Percentiles rank a stretch among this genome's conserved stretches.
phyloP scores from a whole-genome alignment of 2,888 invertebrate species.

The Drosophila emarginata region DNA sequence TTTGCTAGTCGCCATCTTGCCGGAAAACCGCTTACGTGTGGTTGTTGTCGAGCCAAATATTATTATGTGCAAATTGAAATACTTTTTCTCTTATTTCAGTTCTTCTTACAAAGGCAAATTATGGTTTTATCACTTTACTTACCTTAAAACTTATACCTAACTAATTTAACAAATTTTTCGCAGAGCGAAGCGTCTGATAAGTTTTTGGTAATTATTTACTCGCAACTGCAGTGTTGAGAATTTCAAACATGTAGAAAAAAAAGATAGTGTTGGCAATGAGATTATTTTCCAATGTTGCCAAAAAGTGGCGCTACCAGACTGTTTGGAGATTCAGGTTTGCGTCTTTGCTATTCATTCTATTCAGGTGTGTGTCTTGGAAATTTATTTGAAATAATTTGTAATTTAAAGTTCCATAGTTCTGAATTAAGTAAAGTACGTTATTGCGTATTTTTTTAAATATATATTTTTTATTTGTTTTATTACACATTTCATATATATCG shows the following conservation, averaged over 20 bases:
- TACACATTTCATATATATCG: constrained; percentile 71
- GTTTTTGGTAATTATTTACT: not conserved
- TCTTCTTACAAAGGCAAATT: not conserved
- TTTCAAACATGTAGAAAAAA: no score
- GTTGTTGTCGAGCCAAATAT: not conserved
- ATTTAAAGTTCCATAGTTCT: no score
- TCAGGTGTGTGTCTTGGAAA: no score
- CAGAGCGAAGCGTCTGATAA: constrained; percentile 35
- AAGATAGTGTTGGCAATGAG: no score
- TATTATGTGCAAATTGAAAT: not conserved
- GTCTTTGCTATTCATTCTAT: no score
- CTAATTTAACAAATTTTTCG: constrained; percentile 14
- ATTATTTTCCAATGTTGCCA: no score
- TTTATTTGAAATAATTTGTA: no score
- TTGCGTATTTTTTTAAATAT: constrained; percentile 55
- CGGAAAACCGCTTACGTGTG: constrained; percentile 48
- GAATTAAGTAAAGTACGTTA: no score
- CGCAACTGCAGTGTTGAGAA: no score
- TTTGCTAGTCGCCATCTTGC: constrained; percentile 60
- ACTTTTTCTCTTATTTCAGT: not conserved
- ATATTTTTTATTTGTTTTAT: constrained; percentile 66
- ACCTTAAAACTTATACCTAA: not conserved
- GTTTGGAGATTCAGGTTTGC: no score
- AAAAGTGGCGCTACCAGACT: no score
- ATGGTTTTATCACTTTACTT: not conserved